A percentile compares a stretch with the other conserved stretches of the same genome.
Evolutionary conservation across 2,113 vertebrate genomes (phyloP).

Genomic region (Mus spicilegus): DNA sequence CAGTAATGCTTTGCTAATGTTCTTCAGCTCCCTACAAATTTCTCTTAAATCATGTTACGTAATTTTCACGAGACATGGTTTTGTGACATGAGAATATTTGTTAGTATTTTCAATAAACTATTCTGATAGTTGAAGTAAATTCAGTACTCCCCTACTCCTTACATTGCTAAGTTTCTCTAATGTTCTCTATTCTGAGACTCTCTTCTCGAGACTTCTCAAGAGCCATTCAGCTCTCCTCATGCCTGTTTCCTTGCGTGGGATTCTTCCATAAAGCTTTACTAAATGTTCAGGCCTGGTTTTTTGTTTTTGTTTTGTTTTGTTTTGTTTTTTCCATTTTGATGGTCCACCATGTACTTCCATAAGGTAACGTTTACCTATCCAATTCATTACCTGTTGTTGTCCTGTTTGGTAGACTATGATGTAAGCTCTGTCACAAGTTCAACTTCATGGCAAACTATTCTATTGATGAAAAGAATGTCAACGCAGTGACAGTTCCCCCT

Average conservation of each 20-base stretch:
- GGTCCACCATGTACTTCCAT: accelerated
- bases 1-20: background rate
- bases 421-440: background rate
- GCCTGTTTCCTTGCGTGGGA: background rate
- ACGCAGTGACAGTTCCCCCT: background rate
- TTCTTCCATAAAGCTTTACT: background rate
- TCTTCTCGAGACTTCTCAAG: background rate
- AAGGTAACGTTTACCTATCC: background rate
- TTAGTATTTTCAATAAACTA: background rate
- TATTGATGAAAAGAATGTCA: background rate
- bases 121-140: background rate
- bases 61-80: background rate
- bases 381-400: background rate
- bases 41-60: background rate
- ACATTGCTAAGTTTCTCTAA: background rate
- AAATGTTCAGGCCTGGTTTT: background rate
- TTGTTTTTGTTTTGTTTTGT: background rate
- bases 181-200: background rate
- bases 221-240: background rate
- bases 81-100: background rate
- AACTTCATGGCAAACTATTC: background rate
- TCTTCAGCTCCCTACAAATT: background rate
- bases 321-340: background rate
- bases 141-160: background rate
- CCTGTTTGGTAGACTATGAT: background rate